Evolutionary conservation across 2,113 vertebrate genomes (phyloP), one percentile per base, ranked within the genome.

Genomic region (Chaetodon trifascialis): DNA sequence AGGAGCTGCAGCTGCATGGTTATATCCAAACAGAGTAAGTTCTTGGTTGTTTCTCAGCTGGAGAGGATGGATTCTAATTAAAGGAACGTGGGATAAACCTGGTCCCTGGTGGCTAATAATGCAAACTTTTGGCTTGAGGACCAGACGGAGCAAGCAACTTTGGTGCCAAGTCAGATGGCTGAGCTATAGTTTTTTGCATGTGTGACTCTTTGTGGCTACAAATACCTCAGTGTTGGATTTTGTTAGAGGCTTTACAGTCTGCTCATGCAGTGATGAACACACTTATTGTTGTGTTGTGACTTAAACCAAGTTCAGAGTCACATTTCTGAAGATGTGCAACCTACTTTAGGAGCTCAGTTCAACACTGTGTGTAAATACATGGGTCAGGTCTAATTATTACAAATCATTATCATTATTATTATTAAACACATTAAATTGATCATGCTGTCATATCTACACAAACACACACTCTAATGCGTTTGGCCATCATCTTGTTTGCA

Each of bases 11-110:
- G 69, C 82, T 79, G 60, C 58, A 64, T 40, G 40, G 36, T 36
- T 46, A 81, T 71, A 81, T 38, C 74, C 49, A 74, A 66, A 69
- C 0, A 82, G 23, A 54, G 55, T 70, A 73, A 70, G 54, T 66
- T 71, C 46, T 75, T 67, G 63, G 76, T 78, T 11, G 4, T 76
- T 54, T 80, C 76, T 82, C 72, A 76, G 64, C 64, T 67, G 42
- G 38, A 64, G 82, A 83, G 66, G 76, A 21, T 81, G 65, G 51
- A 85, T 70, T 83, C 25, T 86, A 84, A 89, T 84, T 83, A 90
- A 72, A 84, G 72, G 56, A 76, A 1, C 36, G 42, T 55, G 44
- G 74, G 21, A 49, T 80, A 44, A 84, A 78, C 64, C 65, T 63
- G 52, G 59, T 71, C 73, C 76, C 16, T 21, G 65, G 56, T 76